Base-by-base conservation (phyloP, 2,113 vertebrate species). In the Polypterus senegalus region DNA sequence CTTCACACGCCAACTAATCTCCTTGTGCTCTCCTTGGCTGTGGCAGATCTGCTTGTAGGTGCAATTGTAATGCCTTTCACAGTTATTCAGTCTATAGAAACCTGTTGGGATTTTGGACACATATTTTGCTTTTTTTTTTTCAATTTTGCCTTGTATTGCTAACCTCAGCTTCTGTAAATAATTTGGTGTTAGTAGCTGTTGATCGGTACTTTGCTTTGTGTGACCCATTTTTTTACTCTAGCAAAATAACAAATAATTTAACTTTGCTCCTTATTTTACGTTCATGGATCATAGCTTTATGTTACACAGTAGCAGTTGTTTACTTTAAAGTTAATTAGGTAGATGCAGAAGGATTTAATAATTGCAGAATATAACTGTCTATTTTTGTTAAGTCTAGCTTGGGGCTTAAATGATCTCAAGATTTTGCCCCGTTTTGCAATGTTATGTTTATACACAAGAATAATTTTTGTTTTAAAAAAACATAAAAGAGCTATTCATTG, bases 1-100 rank as follows among this genome's bases (percentile, higher is more conserved):
- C 57, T 64, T 49, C 63, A 64, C 5, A 64, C 63, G 9, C 63
- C 57, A 11, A 64, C 63, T 9, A 64, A 64, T 48, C 45, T 46
- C n/a, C 46, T 60, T 60, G n/a, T 60, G 49, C 57, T 59, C 46
- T 60, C 57, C 44, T 46, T 59, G 48, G 63, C 63, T 48, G 44
- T 53, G 11, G 57, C 63, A 8, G 57, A 64, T 52, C 43, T 64
- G 49, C 63, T 64, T 1, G 57, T 64, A 6, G 47, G 57, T 2
- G 44, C 46, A n/a, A 5, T 53, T n/a, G 44, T 59, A 4, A 64
- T 60, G 57, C 57, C 57, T 8, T 64, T 58, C 57, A 52, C 11
- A 8, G 9, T 54, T 43, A 44, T 51, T 55, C 46, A 48, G 9
- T 53, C 7, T 6, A 58, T 64, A 53, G 57, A 64, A 52, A 54